Conservation (phyloP, 2,797 vertebrate genomes). For the Platalea minor region DNA sequence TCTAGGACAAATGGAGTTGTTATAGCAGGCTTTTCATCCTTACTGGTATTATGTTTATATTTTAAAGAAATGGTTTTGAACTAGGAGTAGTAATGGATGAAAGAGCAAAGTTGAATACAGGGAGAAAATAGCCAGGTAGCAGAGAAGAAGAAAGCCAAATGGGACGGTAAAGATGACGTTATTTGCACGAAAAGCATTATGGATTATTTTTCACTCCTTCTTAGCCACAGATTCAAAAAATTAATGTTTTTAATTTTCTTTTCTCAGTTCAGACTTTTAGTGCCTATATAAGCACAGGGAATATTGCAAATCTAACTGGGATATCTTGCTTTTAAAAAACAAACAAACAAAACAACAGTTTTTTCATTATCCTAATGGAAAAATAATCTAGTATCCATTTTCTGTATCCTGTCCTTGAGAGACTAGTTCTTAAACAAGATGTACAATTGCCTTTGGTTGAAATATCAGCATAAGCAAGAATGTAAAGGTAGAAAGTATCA, state of each 20-base stretch:
- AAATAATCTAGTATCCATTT: background rate
- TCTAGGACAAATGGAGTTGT: background rate
- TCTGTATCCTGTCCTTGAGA: background rate
- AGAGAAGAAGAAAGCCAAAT: background rate
- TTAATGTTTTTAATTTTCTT: conserved; percentile 52
- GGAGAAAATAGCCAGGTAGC: background rate
- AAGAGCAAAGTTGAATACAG: background rate
- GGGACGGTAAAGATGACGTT: background rate
- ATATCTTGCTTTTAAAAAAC: background rate
- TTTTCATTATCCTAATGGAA: conserved; percentile 1
- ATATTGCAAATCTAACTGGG: background rate
- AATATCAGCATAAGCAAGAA: background rate
- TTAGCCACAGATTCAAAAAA: background rate
- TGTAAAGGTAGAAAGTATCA: background rate
- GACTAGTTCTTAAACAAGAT: background rate
- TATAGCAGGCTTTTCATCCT: background rate
- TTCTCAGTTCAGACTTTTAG: background rate
- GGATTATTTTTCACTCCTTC: background rate
- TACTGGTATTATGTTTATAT: background rate
- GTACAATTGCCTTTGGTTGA: background rate
- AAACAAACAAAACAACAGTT: background rate
- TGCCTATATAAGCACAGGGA: background rate
- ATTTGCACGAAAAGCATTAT: background rate
- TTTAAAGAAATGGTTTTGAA: conserved; percentile 29
- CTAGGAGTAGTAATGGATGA: background rate